Conservation (phyloP, 2,888 invertebrate genomes). For the Coelogynopora nodosa region DNA sequence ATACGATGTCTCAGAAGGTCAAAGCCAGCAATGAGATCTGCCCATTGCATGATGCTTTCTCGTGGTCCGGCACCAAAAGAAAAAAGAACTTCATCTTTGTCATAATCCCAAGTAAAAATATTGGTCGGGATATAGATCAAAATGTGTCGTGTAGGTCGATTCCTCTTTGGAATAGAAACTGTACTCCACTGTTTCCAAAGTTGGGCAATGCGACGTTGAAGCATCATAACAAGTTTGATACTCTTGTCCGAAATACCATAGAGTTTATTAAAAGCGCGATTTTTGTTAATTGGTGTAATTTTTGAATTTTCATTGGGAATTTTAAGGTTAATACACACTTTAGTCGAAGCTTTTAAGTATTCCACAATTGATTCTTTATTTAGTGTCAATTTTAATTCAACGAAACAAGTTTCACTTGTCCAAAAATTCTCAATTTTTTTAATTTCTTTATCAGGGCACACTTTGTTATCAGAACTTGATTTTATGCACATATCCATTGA, state of each 20-base stretch:
- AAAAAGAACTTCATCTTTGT: neutral
- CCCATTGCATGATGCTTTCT: neutral
- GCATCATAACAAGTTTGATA: neutral
- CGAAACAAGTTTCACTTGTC: neutral
- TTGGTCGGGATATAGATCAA: neutral
- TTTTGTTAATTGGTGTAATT: neutral
- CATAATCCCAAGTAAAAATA: neutral
- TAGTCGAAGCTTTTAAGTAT: neutral
- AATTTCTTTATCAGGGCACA: neutral
- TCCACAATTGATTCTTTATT: neutral
- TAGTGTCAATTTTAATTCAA: neutral
- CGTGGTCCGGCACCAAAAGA: neutral
- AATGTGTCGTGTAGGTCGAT: neutral
- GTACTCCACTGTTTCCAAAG: neutral
- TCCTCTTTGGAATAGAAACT: neutral
- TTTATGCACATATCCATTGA: neutral
- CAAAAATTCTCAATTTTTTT: neutral
- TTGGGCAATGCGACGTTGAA: neutral
- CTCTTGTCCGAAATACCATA: neutral
- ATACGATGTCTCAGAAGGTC: neutral
- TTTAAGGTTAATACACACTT: neutral
- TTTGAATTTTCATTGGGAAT: neutral
- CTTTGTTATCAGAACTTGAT: too few relatives aligned
- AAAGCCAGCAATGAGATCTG: neutral
- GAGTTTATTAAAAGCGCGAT: neutral